Evolutionary conservation across 2,113 vertebrate genomes (phyloP).

Genomic region (Mola mola): DNA sequence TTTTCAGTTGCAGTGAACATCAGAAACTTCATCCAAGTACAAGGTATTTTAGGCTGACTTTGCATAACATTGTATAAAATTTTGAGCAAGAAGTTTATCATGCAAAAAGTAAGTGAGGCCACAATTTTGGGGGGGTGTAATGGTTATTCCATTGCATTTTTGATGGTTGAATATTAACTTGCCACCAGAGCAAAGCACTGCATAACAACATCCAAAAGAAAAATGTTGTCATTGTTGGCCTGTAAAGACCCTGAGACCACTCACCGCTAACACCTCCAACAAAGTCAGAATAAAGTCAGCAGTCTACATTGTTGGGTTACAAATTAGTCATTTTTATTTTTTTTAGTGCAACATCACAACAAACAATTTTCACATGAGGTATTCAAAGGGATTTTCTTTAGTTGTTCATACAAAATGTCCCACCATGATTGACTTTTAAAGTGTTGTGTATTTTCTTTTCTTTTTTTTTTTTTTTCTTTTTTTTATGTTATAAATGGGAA

Average conservation of each 20-base stretch:
- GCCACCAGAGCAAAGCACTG: too few species aligned
- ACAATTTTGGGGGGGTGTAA: too few species aligned
- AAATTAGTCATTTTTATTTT: constrained; percentile 84
- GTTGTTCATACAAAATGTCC: constrained; percentile 85
- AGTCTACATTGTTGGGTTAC: constrained; percentile 70
- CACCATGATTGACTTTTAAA: constrained; percentile 84
- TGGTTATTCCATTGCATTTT: too few species aligned
- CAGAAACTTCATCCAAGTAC: too few species aligned
- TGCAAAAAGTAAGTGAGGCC: too few species aligned
- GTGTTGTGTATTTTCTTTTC: constrained; percentile 80
- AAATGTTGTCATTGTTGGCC: background rate
- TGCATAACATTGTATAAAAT: too few species aligned
- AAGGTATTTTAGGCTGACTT: too few species aligned
- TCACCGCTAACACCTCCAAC: background rate
- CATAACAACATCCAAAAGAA: background rate
- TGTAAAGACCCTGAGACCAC: background rate
- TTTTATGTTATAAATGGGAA: too few species aligned
- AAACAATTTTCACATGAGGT: constrained; percentile 88
- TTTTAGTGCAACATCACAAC: constrained; percentile 88
- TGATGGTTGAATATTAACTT: too few species aligned
- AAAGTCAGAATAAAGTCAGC: constrained; percentile 43
- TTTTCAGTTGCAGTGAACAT: too few species aligned
- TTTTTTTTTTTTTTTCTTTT: too few species aligned
- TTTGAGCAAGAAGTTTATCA: too few species aligned
- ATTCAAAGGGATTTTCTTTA: constrained; percentile 85